These are phyloP conservation scores for Choreutis nemorana DNA, from an alignment of 2,888 invertebrate genomes.

Conservation along the genomic window DNA sequence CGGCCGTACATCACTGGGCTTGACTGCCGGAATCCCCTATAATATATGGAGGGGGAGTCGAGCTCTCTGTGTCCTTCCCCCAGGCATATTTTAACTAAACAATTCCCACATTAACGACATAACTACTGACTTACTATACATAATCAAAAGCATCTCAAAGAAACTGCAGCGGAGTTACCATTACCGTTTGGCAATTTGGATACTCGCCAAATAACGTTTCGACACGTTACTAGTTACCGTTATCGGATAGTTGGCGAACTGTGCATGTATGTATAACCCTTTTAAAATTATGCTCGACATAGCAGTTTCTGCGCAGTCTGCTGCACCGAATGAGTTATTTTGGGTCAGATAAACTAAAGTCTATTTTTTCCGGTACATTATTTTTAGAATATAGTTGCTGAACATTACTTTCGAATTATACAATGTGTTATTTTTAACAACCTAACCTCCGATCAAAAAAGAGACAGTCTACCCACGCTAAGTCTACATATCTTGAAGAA, in stretches of 20 bases:
- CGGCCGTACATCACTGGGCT: conserved; percentile 28
- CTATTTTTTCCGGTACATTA: too few species aligned
- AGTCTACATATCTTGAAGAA: too few species aligned
- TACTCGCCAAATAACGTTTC: conserved; percentile 31
- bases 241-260: conserved; percentile 20
- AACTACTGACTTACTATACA: conserved; percentile 17
- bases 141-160: conserved; percentile 38
- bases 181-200: conserved; percentile 27
- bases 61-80: conserved; percentile 16
- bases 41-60: conserved; percentile 13
- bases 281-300: conserved; percentile 15
- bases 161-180: conserved; percentile 23
- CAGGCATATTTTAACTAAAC: conserved; percentile 33
- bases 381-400: too few species aligned
- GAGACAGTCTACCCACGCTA: too few species aligned
- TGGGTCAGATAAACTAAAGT: too few species aligned
- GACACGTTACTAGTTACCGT: conserved; percentile 17
- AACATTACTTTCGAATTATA: too few species aligned
- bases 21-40: conserved; percentile 23
- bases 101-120: conserved; percentile 30
- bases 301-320: conserved; percentile 10
- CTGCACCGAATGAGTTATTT: conserved; percentile 12
- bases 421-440: too few species aligned
- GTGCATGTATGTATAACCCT: conserved; percentile 15
- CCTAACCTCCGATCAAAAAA: too few species aligned